These are phyloP conservation scores for Gnathochromis pfefferi DNA, from an alignment of 2,113 vertebrate genomes.

Conservation along the genomic window DNA sequence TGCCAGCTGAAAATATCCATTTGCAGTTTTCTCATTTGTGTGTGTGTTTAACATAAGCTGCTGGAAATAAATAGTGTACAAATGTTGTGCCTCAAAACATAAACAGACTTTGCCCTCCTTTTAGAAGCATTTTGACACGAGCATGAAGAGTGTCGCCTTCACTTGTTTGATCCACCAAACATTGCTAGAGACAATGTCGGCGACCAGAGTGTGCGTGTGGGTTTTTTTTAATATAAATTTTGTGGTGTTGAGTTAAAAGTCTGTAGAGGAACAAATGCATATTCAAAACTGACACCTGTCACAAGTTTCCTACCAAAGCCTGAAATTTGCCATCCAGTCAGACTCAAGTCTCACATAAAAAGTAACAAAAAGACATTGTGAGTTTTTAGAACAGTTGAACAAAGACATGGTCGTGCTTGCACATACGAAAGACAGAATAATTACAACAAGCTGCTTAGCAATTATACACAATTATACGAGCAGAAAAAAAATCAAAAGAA, in stretches of 20 bases:
- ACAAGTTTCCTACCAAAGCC: background rate
- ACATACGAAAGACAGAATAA: background rate
- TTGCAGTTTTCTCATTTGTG: background rate
- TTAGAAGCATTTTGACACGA: background rate
- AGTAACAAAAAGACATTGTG: background rate
- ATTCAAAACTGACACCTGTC: background rate
- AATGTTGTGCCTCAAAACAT: background rate
- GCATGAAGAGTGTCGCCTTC: background rate
- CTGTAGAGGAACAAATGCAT: background rate
- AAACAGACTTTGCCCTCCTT: background rate
- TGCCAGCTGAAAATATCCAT: background rate
- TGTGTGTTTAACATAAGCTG: background rate
- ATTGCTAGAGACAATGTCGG: background rate
- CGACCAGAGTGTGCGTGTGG: fast-evolving
- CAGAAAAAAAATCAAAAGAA: background rate
- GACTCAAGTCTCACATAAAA: background rate
- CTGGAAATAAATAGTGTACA: background rate
- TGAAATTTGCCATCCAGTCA: background rate
- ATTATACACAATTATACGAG: background rate
- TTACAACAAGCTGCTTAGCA: background rate
- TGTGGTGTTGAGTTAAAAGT: background rate
- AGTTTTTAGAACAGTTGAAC: background rate
- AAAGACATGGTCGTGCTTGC: background rate
- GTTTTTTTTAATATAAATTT: background rate
- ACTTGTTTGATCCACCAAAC: background rate